phyloP scores from a whole-genome alignment of 2,113 vertebrate species.

The Bos javanicus region DNA sequence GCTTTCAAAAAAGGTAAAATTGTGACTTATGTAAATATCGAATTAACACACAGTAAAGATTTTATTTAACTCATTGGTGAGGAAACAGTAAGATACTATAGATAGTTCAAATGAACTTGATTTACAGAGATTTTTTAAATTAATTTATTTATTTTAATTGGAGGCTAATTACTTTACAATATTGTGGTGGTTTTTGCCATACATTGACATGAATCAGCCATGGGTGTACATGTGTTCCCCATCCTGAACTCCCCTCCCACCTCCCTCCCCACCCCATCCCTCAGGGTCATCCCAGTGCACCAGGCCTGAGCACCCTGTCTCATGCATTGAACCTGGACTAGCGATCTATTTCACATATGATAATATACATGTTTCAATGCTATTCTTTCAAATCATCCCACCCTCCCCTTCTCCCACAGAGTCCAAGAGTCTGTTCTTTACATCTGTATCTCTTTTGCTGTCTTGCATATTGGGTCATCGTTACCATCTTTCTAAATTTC shows the following conservation, averaged over 20 bases:
- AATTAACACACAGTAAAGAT: neutral
- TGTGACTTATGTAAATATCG: neutral
- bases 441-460: neutral
- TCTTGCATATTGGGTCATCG: neutral
- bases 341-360: neutral
- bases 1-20: slow-evolving; percentile 21
- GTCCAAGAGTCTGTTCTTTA: neutral
- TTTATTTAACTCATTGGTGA: slow-evolving; percentile 34
- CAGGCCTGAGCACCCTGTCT: neutral
- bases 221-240: neutral
- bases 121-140: neutral
- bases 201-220: neutral
- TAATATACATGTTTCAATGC: neutral
- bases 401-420: neutral
- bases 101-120: neutral
- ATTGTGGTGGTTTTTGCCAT: neutral
- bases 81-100: neutral
- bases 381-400: neutral
- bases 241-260: neutral
- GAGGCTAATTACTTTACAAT: neutral
- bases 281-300: neutral
- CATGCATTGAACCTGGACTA: neutral
- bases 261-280: neutral
- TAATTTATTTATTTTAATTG: neutral
- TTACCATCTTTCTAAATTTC: neutral